phyloP scores from a whole-genome alignment of 2,888 invertebrate genomes.

The Orchesella flavescens region DNA sequence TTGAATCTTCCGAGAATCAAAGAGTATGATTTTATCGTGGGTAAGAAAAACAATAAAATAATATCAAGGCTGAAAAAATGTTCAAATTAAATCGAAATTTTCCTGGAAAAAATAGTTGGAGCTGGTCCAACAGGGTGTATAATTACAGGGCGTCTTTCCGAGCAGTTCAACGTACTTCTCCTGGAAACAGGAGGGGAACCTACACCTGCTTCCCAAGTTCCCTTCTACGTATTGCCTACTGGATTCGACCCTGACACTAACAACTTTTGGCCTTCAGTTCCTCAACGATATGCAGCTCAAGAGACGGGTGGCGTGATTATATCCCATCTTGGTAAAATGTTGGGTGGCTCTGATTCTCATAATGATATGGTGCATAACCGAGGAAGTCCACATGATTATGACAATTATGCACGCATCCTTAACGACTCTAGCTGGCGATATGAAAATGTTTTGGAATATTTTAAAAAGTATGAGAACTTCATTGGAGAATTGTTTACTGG shows the following conservation, averaged over 20 bases:
- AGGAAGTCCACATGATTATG: no score
- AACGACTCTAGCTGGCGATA: no score
- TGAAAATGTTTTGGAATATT: slow-evolving; percentile 52
- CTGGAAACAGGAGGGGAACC: slow-evolving; percentile 42
- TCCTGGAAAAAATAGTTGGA: slow-evolving; percentile 32
- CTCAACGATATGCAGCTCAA: slow-evolving; percentile 13
- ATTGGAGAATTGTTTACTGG: slow-evolving; percentile 25
- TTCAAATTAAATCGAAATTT: not conserved
- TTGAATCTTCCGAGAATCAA: no score
- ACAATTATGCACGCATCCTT: no score
- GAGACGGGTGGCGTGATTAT: slow-evolving; percentile 27
- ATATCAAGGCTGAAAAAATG: not conserved
- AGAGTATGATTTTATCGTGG: no score
- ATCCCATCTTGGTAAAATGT: slow-evolving; percentile 50
- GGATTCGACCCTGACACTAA: slow-evolving; percentile 28
- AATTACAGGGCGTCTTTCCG: slow-evolving; percentile 24
- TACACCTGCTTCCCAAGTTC: slow-evolving; percentile 27
- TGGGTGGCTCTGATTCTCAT: slow-evolving; percentile 63
- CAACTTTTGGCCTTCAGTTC: slow-evolving; percentile 39
- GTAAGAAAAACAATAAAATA: not conserved
- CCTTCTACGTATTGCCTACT: slow-evolving; percentile 2
- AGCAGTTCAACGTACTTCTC: slow-evolving; percentile 22
- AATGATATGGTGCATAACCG: slow-evolving; percentile 49
- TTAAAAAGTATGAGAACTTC: slow-evolving; percentile 59
- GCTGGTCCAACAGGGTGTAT: slow-evolving; percentile 38